A percentile compares a stretch with the other conserved stretches of the same genome.
phyloP scores from a whole-genome alignment of 2,113 vertebrate species.

The Onychostoma macrolepis region DNA sequence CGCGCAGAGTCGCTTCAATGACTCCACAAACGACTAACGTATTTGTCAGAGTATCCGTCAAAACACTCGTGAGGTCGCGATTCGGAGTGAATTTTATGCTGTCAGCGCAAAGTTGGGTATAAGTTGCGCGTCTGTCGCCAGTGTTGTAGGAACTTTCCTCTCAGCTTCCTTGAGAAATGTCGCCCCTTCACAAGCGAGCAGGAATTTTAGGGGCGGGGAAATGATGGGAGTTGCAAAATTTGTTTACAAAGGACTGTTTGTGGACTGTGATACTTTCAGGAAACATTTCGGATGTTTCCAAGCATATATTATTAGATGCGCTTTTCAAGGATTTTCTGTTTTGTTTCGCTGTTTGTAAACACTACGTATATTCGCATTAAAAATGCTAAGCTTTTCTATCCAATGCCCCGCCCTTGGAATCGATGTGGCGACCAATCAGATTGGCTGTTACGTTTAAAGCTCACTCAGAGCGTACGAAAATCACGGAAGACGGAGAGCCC shows the following conservation, averaged over 20 bases:
- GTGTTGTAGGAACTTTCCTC: conserved; percentile 24
- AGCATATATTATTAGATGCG: neutral
- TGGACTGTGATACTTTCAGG: neutral
- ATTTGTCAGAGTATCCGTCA: neutral
- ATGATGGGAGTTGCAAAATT: conserved; percentile 31
- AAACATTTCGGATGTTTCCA: neutral
- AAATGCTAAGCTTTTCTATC: neutral
- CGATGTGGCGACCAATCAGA: conserved; percentile 54
- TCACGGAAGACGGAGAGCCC: neutral
- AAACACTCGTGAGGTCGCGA: neutral
- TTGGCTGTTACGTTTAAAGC: neutral
- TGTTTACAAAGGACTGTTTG: neutral
- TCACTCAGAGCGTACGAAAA: neutral
- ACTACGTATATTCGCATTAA: neutral
- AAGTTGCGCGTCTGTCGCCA: neutral
- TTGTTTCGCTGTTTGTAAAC: neutral
- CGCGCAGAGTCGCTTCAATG: neutral
- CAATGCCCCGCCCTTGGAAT: conserved; percentile 34
- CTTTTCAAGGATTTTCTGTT: neutral
- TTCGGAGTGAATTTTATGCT: neutral
- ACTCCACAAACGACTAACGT: neutral
- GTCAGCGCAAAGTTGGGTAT: conserved; percentile 18
- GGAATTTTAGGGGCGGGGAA: conserved; percentile 58
- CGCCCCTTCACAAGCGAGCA: conserved; percentile 49
- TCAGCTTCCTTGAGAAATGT: conserved; percentile 48